These are phyloP conservation scores for Ceriagrion tenellum DNA, from an alignment of 2,888 invertebrate species.

Conservation along the genomic window DNA sequence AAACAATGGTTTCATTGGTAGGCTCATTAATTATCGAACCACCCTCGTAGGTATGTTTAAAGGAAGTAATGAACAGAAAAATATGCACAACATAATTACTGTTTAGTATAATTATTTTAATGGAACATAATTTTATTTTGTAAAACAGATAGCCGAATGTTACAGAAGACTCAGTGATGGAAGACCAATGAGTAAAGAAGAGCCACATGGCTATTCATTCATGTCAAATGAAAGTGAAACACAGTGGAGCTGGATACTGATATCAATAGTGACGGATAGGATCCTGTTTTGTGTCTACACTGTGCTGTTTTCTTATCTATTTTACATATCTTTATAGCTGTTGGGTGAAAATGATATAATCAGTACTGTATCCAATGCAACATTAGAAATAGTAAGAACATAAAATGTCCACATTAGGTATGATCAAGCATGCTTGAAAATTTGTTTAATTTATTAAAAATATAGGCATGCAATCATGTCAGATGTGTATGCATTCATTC, in stretches of 20 bases:
- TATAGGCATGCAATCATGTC: too few relatives aligned
- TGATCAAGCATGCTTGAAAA: too few relatives aligned
- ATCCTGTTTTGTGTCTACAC: slow-evolving; percentile 7
- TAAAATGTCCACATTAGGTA: too few relatives aligned
- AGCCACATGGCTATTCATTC: background rate
- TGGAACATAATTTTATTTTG: background rate
- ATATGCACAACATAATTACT: too few relatives aligned
- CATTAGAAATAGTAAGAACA: too few relatives aligned
- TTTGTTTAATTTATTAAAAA: too few relatives aligned
- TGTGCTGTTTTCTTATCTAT: background rate
- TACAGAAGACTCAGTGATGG: background rate
- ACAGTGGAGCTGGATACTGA: slow-evolving; percentile 44
- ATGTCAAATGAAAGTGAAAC: slow-evolving; percentile 11
- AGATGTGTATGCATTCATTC: too few relatives aligned
- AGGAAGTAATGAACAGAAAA: too few relatives aligned
- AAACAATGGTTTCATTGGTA: too few relatives aligned
- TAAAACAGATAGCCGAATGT: background rate
- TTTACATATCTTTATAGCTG: background rate
- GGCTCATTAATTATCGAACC: too few relatives aligned
- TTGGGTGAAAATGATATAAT: background rate
- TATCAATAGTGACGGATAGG: background rate
- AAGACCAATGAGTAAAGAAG: background rate
- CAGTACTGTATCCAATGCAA: background rate
- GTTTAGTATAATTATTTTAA: too few relatives aligned
- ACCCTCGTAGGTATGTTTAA: too few relatives aligned